phyloP scores from a whole-genome alignment of 1,140 invertebrate genomes.

The Tachypleus tridentatus region DNA sequence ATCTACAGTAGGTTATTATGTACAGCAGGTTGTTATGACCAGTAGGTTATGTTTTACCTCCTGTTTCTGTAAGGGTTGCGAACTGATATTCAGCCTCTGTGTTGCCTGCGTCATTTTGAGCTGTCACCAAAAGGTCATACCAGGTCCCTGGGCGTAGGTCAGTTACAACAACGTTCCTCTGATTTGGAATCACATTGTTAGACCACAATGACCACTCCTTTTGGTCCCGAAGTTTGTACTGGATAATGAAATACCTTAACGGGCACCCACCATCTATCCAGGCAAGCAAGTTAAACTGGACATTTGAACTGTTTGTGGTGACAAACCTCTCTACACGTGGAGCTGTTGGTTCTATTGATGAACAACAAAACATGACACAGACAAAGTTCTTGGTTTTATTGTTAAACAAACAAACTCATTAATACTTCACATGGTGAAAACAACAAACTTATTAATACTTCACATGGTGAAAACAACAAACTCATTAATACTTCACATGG shows the following conservation, averaged over 20 bases:
- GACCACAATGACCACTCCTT: slow-evolving; percentile 84
- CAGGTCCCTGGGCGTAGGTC: slow-evolving; percentile 69
- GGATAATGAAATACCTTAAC: slow-evolving; percentile 89
- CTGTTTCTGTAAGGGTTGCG: slow-evolving; percentile 44
- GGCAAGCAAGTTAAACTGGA: slow-evolving; percentile 75
- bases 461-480: too few species aligned
- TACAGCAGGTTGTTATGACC: too few species aligned
- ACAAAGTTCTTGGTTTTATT: too few species aligned
- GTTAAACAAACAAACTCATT: too few species aligned
- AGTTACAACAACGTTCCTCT: slow-evolving; percentile 30
- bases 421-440: too few species aligned
- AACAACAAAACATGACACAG: too few species aligned
- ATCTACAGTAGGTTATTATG: too few species aligned
- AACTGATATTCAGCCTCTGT: slow-evolving; percentile 74
- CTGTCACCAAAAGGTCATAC: slow-evolving; percentile 73
- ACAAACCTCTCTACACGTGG: slow-evolving; percentile 37
- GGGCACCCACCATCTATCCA: slow-evolving; percentile 93
- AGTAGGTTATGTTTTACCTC: slow-evolving; percentile 31
- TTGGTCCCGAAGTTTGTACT: slow-evolving; percentile 57
- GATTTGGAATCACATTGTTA: slow-evolving; percentile 75
- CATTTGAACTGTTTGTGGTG: slow-evolving; percentile 79
- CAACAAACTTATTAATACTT: too few species aligned
- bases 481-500: too few species aligned
- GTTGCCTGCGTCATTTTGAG: slow-evolving; percentile 83
- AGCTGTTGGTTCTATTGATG: slow-evolving; percentile 20